phyloP scores from a whole-genome alignment of 1,140 invertebrate genomes.

The Drosophila miranda region DNA sequence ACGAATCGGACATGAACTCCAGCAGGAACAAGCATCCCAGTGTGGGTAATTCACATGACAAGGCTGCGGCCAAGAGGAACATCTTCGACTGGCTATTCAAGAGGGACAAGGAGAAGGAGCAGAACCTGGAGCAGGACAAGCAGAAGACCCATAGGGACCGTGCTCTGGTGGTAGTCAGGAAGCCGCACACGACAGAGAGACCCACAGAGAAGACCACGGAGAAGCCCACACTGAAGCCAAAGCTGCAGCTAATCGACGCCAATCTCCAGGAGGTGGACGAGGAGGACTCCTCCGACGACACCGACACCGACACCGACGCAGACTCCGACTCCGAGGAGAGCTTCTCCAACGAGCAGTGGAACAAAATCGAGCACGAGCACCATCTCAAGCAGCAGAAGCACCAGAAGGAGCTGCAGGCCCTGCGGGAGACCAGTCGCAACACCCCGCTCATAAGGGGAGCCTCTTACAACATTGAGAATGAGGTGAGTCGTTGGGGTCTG shows the following conservation, averaged over 20 bases:
- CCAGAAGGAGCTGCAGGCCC: constrained; percentile 55
- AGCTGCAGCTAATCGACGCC: constrained; percentile 39
- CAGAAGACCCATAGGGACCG: constrained; percentile 1
- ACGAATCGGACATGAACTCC: constrained; percentile 6
- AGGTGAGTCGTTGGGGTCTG: constrained; percentile 50
- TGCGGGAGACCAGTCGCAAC: constrained; percentile 53
- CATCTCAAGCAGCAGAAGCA: constrained; percentile 59
- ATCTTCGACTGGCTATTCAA: constrained; percentile 65
- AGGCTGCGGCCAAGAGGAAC: constrained; percentile 52
- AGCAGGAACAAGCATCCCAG: constrained; percentile 54
- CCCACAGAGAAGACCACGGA: background rate
- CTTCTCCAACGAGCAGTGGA: constrained; percentile 69
- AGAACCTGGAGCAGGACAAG: constrained; percentile 32
- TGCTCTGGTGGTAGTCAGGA: background rate
- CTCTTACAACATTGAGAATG: constrained; percentile 53
- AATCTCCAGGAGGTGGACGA: constrained; percentile 23
- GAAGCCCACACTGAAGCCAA: constrained; percentile 42
- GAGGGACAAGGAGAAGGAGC: constrained; percentile 36
- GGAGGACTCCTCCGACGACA: constrained; percentile 27
- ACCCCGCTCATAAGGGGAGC: constrained; percentile 51
- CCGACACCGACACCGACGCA: constrained; percentile 16
- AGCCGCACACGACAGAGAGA: constrained; percentile 6
- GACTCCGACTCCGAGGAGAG: constrained; percentile 27
- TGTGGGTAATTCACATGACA: constrained; percentile 42
- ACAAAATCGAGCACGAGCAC: constrained; percentile 65